Evolutionary conservation across 2,113 vertebrate species (phyloP).

Genomic region (Bagarius yarrelli): DNA sequence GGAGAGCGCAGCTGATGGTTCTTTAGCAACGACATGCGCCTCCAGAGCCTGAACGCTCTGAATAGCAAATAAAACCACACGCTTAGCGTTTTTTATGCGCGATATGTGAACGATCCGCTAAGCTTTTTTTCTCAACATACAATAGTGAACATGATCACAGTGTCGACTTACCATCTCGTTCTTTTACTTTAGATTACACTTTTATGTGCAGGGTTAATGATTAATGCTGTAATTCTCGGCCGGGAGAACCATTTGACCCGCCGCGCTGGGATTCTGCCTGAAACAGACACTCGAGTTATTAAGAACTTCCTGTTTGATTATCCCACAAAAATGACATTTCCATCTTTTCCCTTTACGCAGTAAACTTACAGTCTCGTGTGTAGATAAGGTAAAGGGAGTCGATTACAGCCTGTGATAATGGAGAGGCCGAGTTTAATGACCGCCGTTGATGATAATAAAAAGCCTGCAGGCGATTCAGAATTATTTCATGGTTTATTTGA

Average conservation of each 20-base stretch:
- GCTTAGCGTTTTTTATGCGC: too few relatives aligned
- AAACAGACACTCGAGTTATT: background rate
- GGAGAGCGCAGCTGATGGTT: too few relatives aligned
- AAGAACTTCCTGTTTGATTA: background rate
- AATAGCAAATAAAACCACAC: too few relatives aligned
- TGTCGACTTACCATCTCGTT: background rate
- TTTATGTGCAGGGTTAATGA: constrained; percentile 14
- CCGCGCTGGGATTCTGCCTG: too few relatives aligned
- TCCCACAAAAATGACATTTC: background rate
- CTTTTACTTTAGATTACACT: background rate
- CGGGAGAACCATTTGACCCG: background rate
- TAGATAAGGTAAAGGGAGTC: background rate
- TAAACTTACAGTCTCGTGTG: background rate
- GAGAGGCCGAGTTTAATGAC: background rate
- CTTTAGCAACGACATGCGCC: too few relatives aligned
- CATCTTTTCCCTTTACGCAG: background rate
- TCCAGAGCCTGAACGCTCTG: too few relatives aligned
- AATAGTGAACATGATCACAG: background rate
- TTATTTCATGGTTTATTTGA: too few relatives aligned
- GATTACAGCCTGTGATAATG: background rate
- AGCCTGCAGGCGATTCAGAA: background rate
- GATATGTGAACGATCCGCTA: too few relatives aligned
- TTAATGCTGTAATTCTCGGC: constrained; percentile 2
- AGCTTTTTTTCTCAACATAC: too few relatives aligned
- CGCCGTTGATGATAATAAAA: background rate